Conservation (phyloP, 2,113 vertebrate species). For the Apistogramma diplotaenia region DNA sequence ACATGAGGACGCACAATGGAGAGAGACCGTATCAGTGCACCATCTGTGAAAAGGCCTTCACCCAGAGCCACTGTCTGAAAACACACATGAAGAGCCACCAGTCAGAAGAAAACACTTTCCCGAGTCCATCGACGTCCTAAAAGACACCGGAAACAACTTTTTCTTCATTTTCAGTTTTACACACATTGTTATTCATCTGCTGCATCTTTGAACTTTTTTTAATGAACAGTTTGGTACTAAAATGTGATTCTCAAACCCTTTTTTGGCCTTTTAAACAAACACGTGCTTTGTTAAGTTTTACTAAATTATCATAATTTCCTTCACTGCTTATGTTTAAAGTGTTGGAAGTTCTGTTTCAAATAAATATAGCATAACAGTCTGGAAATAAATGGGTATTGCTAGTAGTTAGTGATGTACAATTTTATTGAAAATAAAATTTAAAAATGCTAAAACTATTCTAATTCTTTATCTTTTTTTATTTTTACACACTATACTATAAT, state of each 20-base stretch:
- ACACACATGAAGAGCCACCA: constrained; percentile 48
- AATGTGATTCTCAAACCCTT: neutral
- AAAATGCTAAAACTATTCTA: fast-evolving
- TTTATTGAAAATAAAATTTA: neutral
- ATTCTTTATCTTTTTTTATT: neutral
- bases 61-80: constrained; percentile 58
- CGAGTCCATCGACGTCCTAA: neutral
- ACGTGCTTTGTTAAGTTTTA: neutral
- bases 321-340: neutral
- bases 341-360: neutral
- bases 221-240: neutral
- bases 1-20: constrained; percentile 61
- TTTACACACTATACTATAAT: neutral
- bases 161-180: neutral
- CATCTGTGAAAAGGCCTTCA: constrained; percentile 41
- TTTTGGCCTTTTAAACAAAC: neutral
- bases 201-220: neutral
- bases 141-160: neutral
- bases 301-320: neutral
- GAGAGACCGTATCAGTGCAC: constrained; percentile 42
- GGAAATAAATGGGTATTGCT: neutral
- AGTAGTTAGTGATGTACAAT: neutral
- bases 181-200: neutral
- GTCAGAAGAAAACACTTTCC: neutral
- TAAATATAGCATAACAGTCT: neutral